Conservation (phyloP, 2,797 vertebrate species). For the Lithobates pipiens region DNA sequence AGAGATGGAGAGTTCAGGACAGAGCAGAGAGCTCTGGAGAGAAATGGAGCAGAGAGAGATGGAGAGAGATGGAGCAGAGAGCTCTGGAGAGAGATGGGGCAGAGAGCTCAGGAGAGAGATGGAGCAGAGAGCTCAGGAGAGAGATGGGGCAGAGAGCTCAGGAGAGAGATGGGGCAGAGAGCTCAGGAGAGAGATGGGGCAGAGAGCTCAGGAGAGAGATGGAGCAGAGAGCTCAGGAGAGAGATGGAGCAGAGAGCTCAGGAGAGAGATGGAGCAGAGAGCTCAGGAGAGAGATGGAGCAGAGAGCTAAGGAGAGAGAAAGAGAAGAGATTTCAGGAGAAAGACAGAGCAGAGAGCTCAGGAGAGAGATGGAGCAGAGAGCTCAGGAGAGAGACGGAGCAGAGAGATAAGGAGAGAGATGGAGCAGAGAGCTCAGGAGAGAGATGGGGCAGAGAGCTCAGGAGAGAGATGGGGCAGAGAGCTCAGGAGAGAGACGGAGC, state of each 20-base stretch:
- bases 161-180: neutral
- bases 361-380: neutral
- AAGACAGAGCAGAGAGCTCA: neutral
- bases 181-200: too few relatives aligned
- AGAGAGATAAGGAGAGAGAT: neutral
- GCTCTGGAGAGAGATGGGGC: neutral
- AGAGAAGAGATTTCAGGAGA: too few relatives aligned
- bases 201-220: too few relatives aligned
- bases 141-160: neutral
- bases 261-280: neutral
- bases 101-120: neutral
- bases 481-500: too few relatives aligned
- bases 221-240: too few relatives aligned
- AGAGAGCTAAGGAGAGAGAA: too few relatives aligned
- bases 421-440: neutral
- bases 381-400: neutral
- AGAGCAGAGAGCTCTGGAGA: neutral
- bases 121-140: neutral
- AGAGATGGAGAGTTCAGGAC: neutral
- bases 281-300: neutral
- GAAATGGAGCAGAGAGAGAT: neutral
- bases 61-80: neutral
- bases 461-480: too few relatives aligned
- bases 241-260: too few relatives aligned
- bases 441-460: neutral